phyloP scores from a whole-genome alignment of 2,888 invertebrate genomes.

The Nomada flava region DNA sequence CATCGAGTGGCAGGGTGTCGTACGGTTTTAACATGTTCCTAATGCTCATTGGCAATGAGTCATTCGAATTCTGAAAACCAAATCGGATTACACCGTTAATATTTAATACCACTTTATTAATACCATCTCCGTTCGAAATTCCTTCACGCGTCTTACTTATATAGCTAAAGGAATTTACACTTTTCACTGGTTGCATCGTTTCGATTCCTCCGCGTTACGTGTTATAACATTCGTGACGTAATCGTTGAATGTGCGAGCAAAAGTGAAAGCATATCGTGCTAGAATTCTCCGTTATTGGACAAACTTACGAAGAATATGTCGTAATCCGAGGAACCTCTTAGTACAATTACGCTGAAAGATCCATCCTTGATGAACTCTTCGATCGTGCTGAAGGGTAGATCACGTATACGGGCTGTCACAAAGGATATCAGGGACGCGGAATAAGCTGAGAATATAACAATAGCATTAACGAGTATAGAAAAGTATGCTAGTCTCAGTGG shows the following conservation, averaged over 20 bases:
- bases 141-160: too few species aligned
- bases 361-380: constrained; percentile 74
- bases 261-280: constrained; percentile 36
- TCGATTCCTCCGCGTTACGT: background rate
- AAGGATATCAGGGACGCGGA: constrained; percentile 75
- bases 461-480: constrained; percentile 64
- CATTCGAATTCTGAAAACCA: constrained; percentile 49
- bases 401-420: constrained; percentile 57
- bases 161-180: background rate
- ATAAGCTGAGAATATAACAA: constrained; percentile 72
- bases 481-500: constrained; percentile 51
- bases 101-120: too few species aligned
- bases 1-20: constrained; percentile 54
- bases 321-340: constrained; percentile 65
- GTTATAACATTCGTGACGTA: background rate
- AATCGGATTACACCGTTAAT: too few species aligned
- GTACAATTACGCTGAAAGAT: constrained; percentile 70
- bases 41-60: constrained; percentile 52
- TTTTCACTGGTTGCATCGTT: background rate
- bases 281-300: background rate
- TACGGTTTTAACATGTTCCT: constrained; percentile 55
- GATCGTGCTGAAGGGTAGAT: constrained; percentile 71
- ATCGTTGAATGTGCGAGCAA: background rate
- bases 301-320: constrained; percentile 69
- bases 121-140: background rate